Evolutionary conservation across 1,140 invertebrate species (phyloP).

Genomic region (Antheraea mylitta): DNA sequence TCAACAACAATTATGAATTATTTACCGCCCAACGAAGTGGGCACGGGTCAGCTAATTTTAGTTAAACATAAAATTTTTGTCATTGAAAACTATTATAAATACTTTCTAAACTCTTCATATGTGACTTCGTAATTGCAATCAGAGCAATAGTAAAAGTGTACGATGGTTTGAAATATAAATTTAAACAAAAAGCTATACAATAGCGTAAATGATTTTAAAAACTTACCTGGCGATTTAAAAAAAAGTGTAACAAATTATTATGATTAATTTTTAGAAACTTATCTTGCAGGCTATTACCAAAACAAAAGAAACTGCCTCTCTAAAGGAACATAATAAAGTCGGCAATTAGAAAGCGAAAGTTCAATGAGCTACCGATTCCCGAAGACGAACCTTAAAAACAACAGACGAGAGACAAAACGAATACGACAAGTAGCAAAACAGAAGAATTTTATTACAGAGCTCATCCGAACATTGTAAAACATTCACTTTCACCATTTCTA

Average conservation of each 20-base stretch:
- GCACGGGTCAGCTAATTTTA: too few relatives aligned
- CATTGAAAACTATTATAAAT: too few relatives aligned
- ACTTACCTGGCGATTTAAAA: too few relatives aligned
- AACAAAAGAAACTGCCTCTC: background rate
- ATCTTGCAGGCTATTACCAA: background rate
- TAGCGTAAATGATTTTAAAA: too few relatives aligned
- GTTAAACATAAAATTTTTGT: too few relatives aligned
- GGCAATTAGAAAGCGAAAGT: background rate
- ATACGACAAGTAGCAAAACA: background rate
- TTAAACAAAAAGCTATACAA: too few relatives aligned
- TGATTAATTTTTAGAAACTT: background rate
- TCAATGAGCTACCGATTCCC: background rate
- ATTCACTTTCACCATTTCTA: constrained; percentile 4
- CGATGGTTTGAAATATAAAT: too few relatives aligned
- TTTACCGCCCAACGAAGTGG: too few relatives aligned
- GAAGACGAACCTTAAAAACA: background rate
- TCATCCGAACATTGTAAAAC: background rate
- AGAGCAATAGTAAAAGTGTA: too few relatives aligned
- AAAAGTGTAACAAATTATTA: background rate
- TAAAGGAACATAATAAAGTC: background rate
- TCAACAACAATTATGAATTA: too few relatives aligned
- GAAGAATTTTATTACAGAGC: constrained; percentile 10
- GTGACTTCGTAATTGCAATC: too few relatives aligned
- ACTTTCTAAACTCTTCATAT: too few relatives aligned
- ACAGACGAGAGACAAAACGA: background rate